Conservation (phyloP, 2,113 vertebrate genomes). For the Polypterus senegalus region DNA sequence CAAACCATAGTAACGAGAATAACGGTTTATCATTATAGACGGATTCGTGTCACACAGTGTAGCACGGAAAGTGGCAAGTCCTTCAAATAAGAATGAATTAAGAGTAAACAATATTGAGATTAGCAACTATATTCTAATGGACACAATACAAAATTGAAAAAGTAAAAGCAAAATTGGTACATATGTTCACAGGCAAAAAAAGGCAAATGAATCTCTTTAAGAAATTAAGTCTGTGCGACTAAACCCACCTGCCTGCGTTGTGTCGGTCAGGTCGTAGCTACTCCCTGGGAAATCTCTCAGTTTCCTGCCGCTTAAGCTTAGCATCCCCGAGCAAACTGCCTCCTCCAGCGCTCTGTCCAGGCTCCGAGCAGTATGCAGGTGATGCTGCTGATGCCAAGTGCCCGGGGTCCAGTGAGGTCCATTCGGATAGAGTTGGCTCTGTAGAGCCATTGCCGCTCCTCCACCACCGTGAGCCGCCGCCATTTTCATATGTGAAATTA, state of each 20-base stretch:
- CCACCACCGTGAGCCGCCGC: constrained; percentile 73
- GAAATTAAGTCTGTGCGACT: background rate
- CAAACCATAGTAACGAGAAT: no score
- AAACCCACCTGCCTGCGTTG: constrained; percentile 80
- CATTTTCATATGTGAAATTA: constrained; percentile 68
- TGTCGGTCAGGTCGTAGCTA: constrained; percentile 84
- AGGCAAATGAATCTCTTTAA: background rate
- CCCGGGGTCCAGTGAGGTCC: constrained; percentile 73
- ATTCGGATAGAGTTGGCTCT: constrained; percentile 50
- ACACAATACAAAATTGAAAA: no score
- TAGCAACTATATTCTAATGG: no score
- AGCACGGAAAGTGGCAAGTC: no score
- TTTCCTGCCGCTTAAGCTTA: constrained; percentile 89
- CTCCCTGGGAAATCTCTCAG: constrained; percentile 81
- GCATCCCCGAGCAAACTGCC: constrained; percentile 75
- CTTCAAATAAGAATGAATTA: no score
- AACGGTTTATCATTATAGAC: no score
- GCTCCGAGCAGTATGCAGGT: constrained; percentile 67
- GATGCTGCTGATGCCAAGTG: constrained; percentile 54
- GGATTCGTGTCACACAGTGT: no score
- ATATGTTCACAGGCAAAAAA: background rate
- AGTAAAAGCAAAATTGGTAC: background rate
- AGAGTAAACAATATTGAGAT: no score
- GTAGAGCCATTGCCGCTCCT: constrained; percentile 45
- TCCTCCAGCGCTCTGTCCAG: constrained; percentile 87